Evolutionary conservation across 92 coral and sea anemone genomes (phyloP).

Genomic region (Hydrozoanthus gracilis): DNA sequence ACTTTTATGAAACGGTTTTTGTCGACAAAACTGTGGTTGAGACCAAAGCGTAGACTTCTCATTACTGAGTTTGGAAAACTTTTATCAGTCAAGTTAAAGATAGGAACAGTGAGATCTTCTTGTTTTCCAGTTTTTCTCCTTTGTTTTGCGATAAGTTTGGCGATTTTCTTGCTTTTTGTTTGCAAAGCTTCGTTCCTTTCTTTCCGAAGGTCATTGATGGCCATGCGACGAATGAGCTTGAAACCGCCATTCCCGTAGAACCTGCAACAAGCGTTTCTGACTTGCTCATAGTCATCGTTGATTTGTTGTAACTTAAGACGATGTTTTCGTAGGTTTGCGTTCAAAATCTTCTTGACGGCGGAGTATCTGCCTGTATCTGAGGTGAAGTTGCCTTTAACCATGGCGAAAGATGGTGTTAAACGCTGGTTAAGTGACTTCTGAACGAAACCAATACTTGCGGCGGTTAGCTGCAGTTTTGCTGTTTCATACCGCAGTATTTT

Average conservation of each 20-base stretch:
- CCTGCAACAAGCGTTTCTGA: not conserved
- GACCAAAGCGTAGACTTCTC: constrained; percentile 51
- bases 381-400: constrained; percentile 33
- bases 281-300: not conserved
- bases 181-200: constrained; percentile 43
- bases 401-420: constrained; percentile 30
- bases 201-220: constrained; percentile 4
- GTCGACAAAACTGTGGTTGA: constrained; percentile 55
- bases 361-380: constrained; percentile 32
- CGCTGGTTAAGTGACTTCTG: constrained; percentile 9
- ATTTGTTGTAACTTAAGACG: not conserved
- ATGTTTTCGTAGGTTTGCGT: constrained; percentile 47
- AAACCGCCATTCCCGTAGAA: constrained; percentile 44
- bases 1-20: constrained; percentile 45
- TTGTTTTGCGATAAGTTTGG: constrained; percentile 28
- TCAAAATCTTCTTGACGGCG: constrained; percentile 40
- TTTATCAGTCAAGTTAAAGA: constrained; percentile 47
- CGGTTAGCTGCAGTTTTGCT: constrained; percentile 20
- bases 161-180: constrained; percentile 47
- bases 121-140: not conserved
- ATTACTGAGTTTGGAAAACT: constrained; percentile 20
- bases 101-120: constrained; percentile 34
- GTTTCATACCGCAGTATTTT: not conserved
- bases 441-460: constrained; percentile 37
- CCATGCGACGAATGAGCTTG: constrained; percentile 32